A percentile compares a stretch with the other conserved stretches of the same genome.
Evolutionary conservation across 2,797 vertebrate species (phyloP).

Genomic region (Kryptopterus vitreolus): DNA sequence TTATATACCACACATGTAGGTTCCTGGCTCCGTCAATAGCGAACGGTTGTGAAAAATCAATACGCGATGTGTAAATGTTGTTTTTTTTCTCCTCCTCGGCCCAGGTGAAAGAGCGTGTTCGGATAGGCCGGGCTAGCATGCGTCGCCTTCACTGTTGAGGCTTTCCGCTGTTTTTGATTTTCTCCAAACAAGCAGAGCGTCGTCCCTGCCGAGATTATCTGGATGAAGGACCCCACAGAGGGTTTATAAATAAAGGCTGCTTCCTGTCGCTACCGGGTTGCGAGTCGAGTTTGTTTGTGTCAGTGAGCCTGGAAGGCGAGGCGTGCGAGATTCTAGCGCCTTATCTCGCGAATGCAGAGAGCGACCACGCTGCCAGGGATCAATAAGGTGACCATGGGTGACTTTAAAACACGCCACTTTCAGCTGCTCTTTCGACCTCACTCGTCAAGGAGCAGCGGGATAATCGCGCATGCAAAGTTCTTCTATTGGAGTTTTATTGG

Average conservation of each 20-base stretch:
- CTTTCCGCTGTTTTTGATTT: constrained; percentile 31
- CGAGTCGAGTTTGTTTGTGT: constrained; percentile 46
- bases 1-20: neutral
- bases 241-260: constrained; percentile 51
- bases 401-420: constrained; percentile 46
- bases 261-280: constrained; percentile 41
- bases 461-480: constrained; percentile 40
- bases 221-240: constrained; percentile 37
- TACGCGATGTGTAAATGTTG: neutral
- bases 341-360: constrained; percentile 78
- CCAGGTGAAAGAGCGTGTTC: neutral
- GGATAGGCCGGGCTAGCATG: neutral
- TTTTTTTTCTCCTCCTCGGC: neutral
- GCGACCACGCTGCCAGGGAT: constrained; percentile 70
- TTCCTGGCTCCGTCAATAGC: neutral
- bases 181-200: constrained; percentile 46
- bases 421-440: constrained; percentile 26
- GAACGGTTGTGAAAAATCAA: neutral
- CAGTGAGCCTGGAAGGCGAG: constrained; percentile 51
- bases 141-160: neutral
- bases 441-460: constrained; percentile 36
- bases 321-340: constrained; percentile 63
- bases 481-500: constrained; percentile 36
- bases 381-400: constrained; percentile 71
- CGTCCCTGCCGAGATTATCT: constrained; percentile 47